These are phyloP conservation scores for Mactra quadrangularis DNA, from an alignment of 1,140 invertebrate genomes.

Conservation along the genomic window DNA sequence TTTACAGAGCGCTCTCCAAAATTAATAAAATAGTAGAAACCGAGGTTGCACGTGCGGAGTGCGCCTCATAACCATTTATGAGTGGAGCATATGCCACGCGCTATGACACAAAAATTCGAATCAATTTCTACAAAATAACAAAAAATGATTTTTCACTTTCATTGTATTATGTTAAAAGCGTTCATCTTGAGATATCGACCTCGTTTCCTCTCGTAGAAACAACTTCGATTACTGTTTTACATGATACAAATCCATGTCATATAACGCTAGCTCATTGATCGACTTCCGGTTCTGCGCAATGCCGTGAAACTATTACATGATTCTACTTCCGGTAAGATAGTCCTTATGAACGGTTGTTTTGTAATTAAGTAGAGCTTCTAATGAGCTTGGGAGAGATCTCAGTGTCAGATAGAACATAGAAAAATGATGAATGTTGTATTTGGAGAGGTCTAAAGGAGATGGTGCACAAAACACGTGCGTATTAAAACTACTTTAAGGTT, in stretches of 20 bases:
- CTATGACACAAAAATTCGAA: too few species aligned
- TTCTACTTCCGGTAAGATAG: slow-evolving; percentile 26
- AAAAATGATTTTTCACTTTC: too few species aligned
- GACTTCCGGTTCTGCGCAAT: slow-evolving; percentile 54
- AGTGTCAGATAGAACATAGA: slow-evolving; percentile 19
- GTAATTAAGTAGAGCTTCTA: slow-evolving; percentile 42
- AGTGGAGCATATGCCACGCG: too few species aligned
- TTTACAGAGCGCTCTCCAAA: too few species aligned
- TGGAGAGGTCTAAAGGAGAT: too few species aligned
- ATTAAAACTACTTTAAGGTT: too few species aligned
- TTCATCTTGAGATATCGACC: slow-evolving; percentile 1
- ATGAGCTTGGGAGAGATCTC: slow-evolving; percentile 20
- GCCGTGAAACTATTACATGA: slow-evolving; percentile 53
- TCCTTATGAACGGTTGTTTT: slow-evolving; percentile 19
- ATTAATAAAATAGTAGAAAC: too few species aligned
- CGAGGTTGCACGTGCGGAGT: too few species aligned
- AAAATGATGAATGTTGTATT: slow-evolving; percentile 35
- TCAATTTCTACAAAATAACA: too few species aligned
- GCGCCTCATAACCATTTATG: too few species aligned
- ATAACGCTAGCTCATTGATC: slow-evolving; percentile 30
- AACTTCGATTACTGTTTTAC: slow-evolving; percentile 5
- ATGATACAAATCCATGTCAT: slow-evolving; percentile 25
- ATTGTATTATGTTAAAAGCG: too few species aligned
- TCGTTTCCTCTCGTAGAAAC: neutral
- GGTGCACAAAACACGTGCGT: too few species aligned